Conservation (phyloP, 2,113 vertebrate species). For the Oreochromis tanganicae region DNA sequence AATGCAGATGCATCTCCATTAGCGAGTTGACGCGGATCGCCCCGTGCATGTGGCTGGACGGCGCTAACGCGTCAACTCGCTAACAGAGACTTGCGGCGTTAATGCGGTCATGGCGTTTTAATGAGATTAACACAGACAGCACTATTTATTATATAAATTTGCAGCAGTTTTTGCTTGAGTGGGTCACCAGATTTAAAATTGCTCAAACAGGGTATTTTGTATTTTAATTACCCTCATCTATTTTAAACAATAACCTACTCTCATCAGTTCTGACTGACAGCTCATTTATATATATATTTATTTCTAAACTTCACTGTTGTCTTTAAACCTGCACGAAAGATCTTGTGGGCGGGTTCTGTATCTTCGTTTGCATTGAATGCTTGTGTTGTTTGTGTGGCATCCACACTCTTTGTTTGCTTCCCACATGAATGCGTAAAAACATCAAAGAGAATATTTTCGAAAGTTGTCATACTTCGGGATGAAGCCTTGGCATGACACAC, state of each 20-base stretch:
- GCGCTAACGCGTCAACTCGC: neutral
- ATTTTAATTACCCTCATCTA: neutral
- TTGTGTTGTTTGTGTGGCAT: neutral
- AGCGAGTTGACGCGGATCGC: neutral
- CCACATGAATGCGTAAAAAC: neutral
- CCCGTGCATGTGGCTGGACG: neutral
- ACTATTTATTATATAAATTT: neutral
- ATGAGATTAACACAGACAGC: neutral
- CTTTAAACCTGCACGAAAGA: neutral
- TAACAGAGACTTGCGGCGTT: neutral
- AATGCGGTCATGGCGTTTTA: neutral
- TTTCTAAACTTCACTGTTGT: neutral
- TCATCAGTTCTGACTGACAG: neutral
- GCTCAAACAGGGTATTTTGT: neutral
- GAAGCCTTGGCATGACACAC: neutral
- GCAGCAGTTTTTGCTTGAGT: neutral
- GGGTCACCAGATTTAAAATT: neutral
- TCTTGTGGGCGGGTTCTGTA: neutral
- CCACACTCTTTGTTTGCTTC: neutral
- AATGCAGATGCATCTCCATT: neutral
- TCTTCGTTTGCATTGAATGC: neutral
- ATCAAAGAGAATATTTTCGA: conserved; percentile 7
- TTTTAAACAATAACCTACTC: neutral
- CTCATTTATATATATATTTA: neutral
- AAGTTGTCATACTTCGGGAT: neutral